Conservation (phyloP, 2,113 vertebrate genomes). For the Bufo bufo region DNA sequence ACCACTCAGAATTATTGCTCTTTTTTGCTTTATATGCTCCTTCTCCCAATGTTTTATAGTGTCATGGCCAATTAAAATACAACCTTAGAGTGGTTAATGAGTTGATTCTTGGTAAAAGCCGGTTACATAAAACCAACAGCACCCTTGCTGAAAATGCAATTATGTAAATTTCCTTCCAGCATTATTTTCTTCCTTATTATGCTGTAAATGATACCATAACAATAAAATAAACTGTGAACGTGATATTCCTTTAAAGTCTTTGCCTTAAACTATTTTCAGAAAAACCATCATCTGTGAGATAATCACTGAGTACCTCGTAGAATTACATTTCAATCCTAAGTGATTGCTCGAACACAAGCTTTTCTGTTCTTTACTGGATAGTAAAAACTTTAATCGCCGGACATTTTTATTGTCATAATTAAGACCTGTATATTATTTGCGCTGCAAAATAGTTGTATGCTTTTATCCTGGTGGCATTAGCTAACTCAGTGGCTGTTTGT, state of each 20-base stretch:
- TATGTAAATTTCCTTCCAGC: conserved; percentile 40
- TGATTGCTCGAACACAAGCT: not conserved
- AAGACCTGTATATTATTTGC: not conserved
- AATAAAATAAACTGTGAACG: conserved; percentile 34
- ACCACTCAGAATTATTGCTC: conserved; percentile 17
- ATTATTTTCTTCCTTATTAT: conserved; percentile 42
- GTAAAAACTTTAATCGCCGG: not conserved
- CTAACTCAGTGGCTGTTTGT: not conserved
- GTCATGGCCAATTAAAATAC: conserved; percentile 22
- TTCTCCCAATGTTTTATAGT: conserved; percentile 4
- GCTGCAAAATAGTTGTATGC: not conserved
- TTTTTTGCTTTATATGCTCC: conserved; percentile 29
- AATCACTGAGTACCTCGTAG: conserved; percentile 40
- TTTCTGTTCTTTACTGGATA: not conserved
- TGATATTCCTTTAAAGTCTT: conserved; percentile 28
- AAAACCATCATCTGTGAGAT: conserved; percentile 21
- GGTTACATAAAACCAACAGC: conserved; percentile 18
- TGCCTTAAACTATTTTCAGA: conserved; percentile 14
- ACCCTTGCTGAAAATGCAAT: conserved; percentile 43
- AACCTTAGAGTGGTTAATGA: conserved; percentile 42
- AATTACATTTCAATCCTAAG: conserved; percentile 10
- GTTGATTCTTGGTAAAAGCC: conserved; percentile 38
- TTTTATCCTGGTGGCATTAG: not conserved
- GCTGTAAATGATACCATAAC: conserved; percentile 21
- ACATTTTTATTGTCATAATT: not conserved